phyloP scores from a whole-genome alignment of 2,888 invertebrate genomes.

The Netelia melanura region DNA sequence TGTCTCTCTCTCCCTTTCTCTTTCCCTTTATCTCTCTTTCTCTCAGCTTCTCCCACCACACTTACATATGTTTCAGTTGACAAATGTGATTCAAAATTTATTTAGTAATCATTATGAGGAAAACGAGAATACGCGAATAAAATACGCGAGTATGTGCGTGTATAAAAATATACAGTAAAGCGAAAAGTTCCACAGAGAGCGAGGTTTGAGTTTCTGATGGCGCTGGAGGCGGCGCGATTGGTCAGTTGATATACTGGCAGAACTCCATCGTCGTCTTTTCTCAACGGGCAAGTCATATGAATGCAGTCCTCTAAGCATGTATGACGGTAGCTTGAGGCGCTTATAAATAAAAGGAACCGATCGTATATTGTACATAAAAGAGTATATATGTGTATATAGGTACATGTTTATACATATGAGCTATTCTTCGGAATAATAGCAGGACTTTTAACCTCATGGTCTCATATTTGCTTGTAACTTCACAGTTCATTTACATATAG shows the following conservation, averaged over 20 bases:
- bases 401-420: too few species aligned
- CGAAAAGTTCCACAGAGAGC: conserved; percentile 26
- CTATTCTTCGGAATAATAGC: too few species aligned
- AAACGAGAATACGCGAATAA: conserved; percentile 25
- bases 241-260: conserved; percentile 35
- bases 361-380: conserved; percentile 34
- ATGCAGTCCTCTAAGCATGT: conserved; percentile 81
- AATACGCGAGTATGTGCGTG: background rate
- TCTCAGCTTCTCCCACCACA: background rate
- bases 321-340: conserved; percentile 80
- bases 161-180: conserved; percentile 24
- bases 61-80: conserved; percentile 52
- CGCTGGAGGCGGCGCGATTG: conserved; percentile 53
- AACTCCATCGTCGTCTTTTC: conserved; percentile 35
- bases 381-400: conserved; percentile 14
- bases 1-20: too few species aligned
- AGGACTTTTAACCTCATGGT: too few species aligned
- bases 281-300: conserved; percentile 76
- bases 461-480: too few species aligned
- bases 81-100: conserved; percentile 47
- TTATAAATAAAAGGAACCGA: conserved; percentile 81
- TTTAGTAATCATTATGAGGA: background rate
- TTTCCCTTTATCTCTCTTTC: too few species aligned
- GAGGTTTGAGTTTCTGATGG: conserved; percentile 59
- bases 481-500: too few species aligned